phyloP scores from a whole-genome alignment of 2,797 vertebrate genomes.

The Sebastes kiyomatsui region DNA sequence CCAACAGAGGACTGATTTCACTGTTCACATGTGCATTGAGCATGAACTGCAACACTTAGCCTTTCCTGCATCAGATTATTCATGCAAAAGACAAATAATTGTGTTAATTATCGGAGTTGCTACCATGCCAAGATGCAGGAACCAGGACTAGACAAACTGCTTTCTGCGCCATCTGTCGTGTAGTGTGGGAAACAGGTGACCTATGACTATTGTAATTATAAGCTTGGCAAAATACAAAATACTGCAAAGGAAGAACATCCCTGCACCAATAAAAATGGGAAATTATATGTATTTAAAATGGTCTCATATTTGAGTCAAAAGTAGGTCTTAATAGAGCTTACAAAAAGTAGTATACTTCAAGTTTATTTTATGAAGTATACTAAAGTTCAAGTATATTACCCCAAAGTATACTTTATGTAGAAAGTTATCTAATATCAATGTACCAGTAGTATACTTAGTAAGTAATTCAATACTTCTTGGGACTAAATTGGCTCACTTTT shows the following conservation, averaged over 20 bases:
- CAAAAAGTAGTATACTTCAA: no score
- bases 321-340: background rate
- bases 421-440: no score
- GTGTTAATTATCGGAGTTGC: background rate
- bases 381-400: no score
- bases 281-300: background rate
- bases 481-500: no score
- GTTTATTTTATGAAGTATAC: no score
- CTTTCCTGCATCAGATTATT: background rate
- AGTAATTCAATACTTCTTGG: no score
- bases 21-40: background rate
- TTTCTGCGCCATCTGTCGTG: slow-evolving; percentile 66
- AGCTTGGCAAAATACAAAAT: background rate
- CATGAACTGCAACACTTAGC: background rate
- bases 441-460: no score
- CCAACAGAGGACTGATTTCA: background rate
- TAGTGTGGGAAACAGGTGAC: background rate
- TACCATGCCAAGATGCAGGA: background rate
- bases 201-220: background rate
- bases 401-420: no score
- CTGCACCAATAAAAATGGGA: background rate
- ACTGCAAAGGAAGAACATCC: background rate
- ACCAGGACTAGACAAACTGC: background rate
- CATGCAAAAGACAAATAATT: background rate
- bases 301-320: background rate